Conservation (phyloP, 2,888 invertebrate genomes). For the Odontocolon sp. region DNA sequence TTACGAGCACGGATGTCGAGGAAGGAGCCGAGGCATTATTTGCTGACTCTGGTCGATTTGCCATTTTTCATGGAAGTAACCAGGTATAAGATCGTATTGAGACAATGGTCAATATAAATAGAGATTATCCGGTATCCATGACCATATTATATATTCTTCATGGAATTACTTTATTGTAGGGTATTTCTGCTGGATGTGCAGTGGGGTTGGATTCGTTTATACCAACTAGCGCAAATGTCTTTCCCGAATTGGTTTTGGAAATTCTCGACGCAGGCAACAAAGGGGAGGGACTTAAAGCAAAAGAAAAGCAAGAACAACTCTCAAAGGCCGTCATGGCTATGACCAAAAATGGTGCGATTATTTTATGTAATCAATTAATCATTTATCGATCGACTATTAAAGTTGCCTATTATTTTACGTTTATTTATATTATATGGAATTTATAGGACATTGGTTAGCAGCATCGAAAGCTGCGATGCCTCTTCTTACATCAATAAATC, state of each 20-base stretch:
- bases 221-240: slow-evolving; percentile 86
- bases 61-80: slow-evolving; percentile 87
- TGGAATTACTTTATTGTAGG: slow-evolving; percentile 79
- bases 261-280: slow-evolving; percentile 83
- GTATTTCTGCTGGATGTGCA: slow-evolving; percentile 85
- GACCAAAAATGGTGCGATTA: slow-evolving; percentile 77
- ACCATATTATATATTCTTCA: slow-evolving; percentile 6
- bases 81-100: slow-evolving; percentile 81
- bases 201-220: slow-evolving; percentile 89
- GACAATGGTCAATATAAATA: slow-evolving; percentile 55
- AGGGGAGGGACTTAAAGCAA: slow-evolving; percentile 82
- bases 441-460: slow-evolving; percentile 86
- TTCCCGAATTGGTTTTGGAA: slow-evolving; percentile 83
- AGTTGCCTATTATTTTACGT: background rate
- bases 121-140: slow-evolving; percentile 13
- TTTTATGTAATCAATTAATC: background rate
- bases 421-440: background rate
- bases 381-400: background rate
- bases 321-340: slow-evolving; percentile 75
- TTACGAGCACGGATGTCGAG: slow-evolving; percentile 87
- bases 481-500: slow-evolving; percentile 83
- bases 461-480: slow-evolving; percentile 88
- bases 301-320: slow-evolving; percentile 82
- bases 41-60: slow-evolving; percentile 82
- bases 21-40: slow-evolving; percentile 85